A percentile compares a stretch with the other conserved stretches of the same genome.
These are phyloP conservation scores for Sebastes oblongus DNA, from an alignment of 2,797 vertebrate species.

Conservation along the genomic window DNA sequence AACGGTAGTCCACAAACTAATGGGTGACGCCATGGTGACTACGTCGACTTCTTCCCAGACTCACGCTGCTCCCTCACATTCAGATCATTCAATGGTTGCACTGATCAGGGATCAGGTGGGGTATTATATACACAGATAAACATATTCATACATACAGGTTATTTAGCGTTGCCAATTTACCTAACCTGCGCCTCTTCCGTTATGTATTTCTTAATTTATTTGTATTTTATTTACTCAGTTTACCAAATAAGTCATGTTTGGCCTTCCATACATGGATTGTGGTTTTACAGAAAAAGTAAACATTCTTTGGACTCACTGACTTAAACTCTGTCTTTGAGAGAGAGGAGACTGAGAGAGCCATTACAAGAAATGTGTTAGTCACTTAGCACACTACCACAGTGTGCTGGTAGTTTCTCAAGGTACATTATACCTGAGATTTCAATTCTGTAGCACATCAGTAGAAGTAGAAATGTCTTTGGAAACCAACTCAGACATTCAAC, in stretches of 20 bases:
- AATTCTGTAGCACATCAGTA: constrained; percentile 9
- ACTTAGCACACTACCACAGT: background rate
- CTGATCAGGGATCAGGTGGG: background rate
- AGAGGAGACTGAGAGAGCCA: background rate
- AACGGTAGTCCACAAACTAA: too few relatives aligned
- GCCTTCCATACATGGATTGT: background rate
- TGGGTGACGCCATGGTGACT: too few relatives aligned
- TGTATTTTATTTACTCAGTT: background rate
- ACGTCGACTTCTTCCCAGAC: background rate
- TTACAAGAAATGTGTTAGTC: background rate
- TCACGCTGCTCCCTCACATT: background rate
- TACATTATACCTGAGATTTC: background rate
- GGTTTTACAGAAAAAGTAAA: background rate
- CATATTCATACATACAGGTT: background rate
- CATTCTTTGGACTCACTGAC: background rate
- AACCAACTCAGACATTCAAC: constrained; percentile 24
- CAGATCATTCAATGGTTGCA: background rate
- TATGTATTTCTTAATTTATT: background rate
- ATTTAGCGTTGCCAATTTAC: background rate
- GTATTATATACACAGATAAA: background rate
- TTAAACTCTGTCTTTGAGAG: background rate
- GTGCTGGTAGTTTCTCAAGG: background rate
- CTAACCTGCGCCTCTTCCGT: background rate
- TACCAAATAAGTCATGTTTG: background rate
- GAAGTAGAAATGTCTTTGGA: constrained; percentile 44